Percentiles rank a stretch among this genome's conserved stretches.
phyloP scores from a whole-genome alignment of 2,797 vertebrate genomes.

The Acipenser ruthenus region DNA sequence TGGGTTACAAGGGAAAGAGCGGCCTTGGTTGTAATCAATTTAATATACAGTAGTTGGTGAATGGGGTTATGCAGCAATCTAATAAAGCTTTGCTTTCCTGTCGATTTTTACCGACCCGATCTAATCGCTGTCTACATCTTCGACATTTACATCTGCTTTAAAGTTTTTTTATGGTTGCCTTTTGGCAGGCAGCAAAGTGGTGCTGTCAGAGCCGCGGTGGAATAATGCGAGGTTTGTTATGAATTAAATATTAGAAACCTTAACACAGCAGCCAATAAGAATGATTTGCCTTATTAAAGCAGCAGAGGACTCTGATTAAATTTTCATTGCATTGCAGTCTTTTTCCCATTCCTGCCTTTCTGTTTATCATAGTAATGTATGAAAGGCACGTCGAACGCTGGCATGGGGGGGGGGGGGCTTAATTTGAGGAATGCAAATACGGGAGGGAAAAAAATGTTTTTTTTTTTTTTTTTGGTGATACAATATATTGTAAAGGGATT shows the following conservation, averaged over 20 bases:
- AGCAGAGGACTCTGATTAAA: conserved; percentile 99
- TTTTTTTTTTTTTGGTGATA: conserved; percentile 63
- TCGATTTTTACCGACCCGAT: conserved; percentile 58
- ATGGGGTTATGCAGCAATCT: conserved; percentile 44
- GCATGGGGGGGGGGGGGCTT: conserved; percentile 70
- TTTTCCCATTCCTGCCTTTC: conserved; percentile 85
- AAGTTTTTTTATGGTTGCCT: conserved; percentile 76
- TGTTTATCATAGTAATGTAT: conserved; percentile 97
- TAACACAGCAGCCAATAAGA: conserved; percentile 98
- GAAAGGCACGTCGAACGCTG: conserved; percentile 87
- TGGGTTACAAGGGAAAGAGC: too few relatives aligned
- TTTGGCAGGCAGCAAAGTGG: conserved; percentile 81
- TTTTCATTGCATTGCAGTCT: conserved; percentile 99
- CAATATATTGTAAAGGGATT: conserved; percentile 67
- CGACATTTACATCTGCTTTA: conserved; percentile 80
- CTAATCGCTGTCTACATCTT: conserved; percentile 68
- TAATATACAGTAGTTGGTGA: too few relatives aligned
- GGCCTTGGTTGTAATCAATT: too few relatives aligned
- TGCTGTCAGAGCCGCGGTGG: conserved; percentile 82
- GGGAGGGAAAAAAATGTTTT: conserved; percentile 68
- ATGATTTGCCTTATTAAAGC: conserved; percentile 99
- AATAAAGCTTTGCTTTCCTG: conserved; percentile 56
- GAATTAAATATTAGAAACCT: conserved; percentile 99
- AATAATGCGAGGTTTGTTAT: conserved; percentile 98
- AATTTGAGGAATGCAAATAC: conserved; percentile 85